Base-by-base conservation (phyloP, 2,113 vertebrate species). In the Candoia aspera region DNA sequence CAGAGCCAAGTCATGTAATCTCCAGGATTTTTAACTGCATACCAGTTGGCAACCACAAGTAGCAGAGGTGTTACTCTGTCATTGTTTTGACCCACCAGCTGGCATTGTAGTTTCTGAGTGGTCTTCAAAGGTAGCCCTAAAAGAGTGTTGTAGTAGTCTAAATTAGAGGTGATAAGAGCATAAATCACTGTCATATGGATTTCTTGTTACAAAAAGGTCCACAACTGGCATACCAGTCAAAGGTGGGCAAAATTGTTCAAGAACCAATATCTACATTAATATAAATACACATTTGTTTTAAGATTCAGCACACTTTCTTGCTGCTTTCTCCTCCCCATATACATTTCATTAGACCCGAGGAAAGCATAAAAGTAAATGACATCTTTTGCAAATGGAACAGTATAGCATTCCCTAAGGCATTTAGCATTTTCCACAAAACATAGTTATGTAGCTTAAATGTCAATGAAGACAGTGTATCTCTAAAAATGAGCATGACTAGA, bases 311-410 rank as follows among this genome's bases (percentile, higher is more conserved):
- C 26, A 23, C 26, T 94, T 93, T 93, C 88, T 92, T 94, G 87
- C 6, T 3, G n/a, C 17, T 54, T 93, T 33, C 79, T 42, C 92
- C 91, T 88, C 37, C 23, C 4, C 12, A 1, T 88, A 49, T n/a
- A 46, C 9, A 62, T 64, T 11, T 85, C 93, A 37, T 92, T 88
- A 95, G 55, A 93, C 54, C 55, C 96, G 96, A 91, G 92, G 49
- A 93, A 95, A 91, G 13, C 0, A 0, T 87, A 92, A 90, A 62
- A 93, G 64, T 42, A 95, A 95, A 94, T 94, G n/a, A 8, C 94
- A 37, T 93, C 46, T 92, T 87, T 73, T 89, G 64, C 62, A 93
- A 94, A 23, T 57, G 79, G 2, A 93, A 55, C 60, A 11, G 12
- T 91, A 8, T 58, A 21, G 6, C 90, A 94, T 95, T 92, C 79